Percentiles rank a stretch among this genome's conserved stretches.
phyloP scores from a whole-genome alignment of 1,140 invertebrate species.

The Carcinoscorpius rotundicauda region DNA sequence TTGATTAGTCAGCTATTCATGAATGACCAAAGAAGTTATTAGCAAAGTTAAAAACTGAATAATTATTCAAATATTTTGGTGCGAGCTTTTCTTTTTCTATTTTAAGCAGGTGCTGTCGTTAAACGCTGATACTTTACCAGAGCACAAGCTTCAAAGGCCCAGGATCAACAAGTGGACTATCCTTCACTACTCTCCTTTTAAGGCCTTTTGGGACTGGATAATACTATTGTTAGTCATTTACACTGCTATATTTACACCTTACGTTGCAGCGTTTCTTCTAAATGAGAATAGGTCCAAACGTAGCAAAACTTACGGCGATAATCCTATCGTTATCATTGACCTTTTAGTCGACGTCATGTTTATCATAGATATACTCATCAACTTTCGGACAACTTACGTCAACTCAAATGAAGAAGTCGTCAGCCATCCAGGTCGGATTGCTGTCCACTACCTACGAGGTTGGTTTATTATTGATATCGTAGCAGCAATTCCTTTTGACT shows the following conservation, averaged over 20 bases:
- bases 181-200: constrained; percentile 96
- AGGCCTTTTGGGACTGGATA: constrained; percentile 97
- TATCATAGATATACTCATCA: constrained; percentile 96
- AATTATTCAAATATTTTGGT: too few species aligned
- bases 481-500: constrained; percentile 94
- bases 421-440: constrained; percentile 90
- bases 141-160: constrained; percentile 54
- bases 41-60: too few species aligned
- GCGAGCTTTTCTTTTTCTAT: neutral
- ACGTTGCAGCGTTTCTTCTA: constrained; percentile 92
- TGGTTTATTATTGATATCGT: constrained; percentile 98
- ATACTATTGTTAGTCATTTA: constrained; percentile 94
- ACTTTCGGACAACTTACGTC: constrained; percentile 99
- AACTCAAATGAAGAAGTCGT: constrained; percentile 90
- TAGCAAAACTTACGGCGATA: constrained; percentile 53
- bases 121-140: constrained; percentile 79
- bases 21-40: too few species aligned
- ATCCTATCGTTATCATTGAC: constrained; percentile 79
- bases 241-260: constrained; percentile 97
- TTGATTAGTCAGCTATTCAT: too few species aligned
- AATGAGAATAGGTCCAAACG: constrained; percentile 47
- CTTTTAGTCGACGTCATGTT: constrained; percentile 96
- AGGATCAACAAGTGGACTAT: constrained; percentile 91
- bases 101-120: constrained; percentile 69
- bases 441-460: constrained; percentile 92